Evolutionary conservation across 1,140 invertebrate genomes (phyloP).

Genomic region (Pseudomyrmex pallidus): DNA sequence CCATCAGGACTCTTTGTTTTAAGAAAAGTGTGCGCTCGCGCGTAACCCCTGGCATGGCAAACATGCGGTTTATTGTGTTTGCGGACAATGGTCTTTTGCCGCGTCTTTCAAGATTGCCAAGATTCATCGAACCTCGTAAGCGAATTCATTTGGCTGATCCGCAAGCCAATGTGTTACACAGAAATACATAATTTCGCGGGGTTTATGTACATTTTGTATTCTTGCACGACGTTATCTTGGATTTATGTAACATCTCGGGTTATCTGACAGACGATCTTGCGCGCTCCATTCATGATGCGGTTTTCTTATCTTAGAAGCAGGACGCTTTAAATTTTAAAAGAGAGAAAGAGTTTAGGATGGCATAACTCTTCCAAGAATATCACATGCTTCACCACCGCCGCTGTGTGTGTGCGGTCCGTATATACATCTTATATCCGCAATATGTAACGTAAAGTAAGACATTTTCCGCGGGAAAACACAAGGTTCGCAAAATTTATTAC

Average conservation of each 20-base stretch:
- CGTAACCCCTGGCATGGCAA: not conserved
- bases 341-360: conserved; percentile 18
- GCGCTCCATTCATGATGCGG: not conserved
- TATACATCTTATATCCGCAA: not conserved
- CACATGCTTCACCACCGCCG: not conserved
- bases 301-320: not conserved
- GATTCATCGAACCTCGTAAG: conserved; percentile 29
- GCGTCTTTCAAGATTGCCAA: conserved; percentile 11
- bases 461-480: not conserved
- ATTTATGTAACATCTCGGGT: not conserved
- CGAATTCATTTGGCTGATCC: not conserved
- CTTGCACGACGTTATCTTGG: not conserved
- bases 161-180: not conserved
- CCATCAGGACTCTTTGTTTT: conserved; percentile 11
- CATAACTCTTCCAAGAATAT: conserved; percentile 39
- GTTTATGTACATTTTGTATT: not conserved
- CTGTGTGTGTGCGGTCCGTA: not conserved
- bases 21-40: not conserved
- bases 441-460: not conserved
- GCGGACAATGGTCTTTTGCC: not conserved
- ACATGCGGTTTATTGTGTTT: conserved; percentile 1
- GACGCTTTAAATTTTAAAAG: not conserved
- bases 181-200: not conserved
- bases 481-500: no score
- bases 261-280: not conserved